A percentile compares a stretch with the other conserved stretches of the same genome.
Conservation (phyloP, 2,888 invertebrate species). For the Cataglyphis livida region DNA sequence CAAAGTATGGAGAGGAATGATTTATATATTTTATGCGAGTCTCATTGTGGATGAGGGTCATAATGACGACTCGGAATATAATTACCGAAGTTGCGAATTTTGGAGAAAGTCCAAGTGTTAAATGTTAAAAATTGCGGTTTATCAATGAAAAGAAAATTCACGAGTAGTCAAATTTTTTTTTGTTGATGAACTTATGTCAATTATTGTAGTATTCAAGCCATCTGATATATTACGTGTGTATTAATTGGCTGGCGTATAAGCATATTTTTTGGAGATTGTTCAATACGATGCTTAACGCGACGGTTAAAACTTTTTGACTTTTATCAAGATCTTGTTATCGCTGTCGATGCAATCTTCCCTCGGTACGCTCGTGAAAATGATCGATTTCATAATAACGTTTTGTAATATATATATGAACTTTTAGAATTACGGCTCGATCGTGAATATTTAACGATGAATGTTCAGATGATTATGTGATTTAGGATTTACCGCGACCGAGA, state of each 20-base stretch:
- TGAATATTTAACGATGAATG: conserved; percentile 14
- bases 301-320: background rate
- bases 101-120: background rate
- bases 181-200: background rate
- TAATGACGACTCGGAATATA: conserved; percentile 1
- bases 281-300: background rate
- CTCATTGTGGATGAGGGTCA: background rate
- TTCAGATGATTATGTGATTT: conserved; percentile 43
- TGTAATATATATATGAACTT: conserved; percentile 43
- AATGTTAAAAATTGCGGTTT: background rate
- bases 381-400: conserved; percentile 12
- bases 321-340: background rate
- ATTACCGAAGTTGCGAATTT: background rate
- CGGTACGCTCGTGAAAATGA: conserved; percentile 18
- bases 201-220: background rate
- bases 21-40: conserved; percentile 11
- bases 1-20: background rate
- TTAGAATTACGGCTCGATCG: conserved; percentile 22
- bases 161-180: background rate
- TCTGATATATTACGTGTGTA: background rate
- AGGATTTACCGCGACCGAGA: conserved; percentile 20
- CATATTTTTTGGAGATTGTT: background rate
- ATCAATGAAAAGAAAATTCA: background rate
- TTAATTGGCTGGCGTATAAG: background rate
- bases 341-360: background rate